These are phyloP conservation scores for Felis catus DNA, from an alignment of 2,113 vertebrate genomes.

Conservation along the genomic window DNA sequence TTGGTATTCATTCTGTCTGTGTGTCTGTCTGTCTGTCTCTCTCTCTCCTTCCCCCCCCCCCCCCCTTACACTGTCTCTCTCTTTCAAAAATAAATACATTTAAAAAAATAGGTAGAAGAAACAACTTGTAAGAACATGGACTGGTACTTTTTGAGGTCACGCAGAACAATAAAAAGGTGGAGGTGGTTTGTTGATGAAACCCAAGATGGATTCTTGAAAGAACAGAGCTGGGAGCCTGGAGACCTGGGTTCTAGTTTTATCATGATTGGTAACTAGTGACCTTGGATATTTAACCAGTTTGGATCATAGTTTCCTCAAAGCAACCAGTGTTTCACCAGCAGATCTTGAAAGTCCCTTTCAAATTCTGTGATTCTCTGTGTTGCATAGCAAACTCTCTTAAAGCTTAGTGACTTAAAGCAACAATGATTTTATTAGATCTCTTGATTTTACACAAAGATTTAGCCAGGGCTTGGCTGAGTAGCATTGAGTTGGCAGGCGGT, in stretches of 20 bases:
- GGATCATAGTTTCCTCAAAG: background rate
- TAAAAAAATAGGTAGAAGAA: background rate
- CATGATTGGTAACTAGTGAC: background rate
- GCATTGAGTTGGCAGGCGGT: background rate
- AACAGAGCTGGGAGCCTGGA: background rate
- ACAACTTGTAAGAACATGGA: background rate
- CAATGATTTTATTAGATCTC: background rate
- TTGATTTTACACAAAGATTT: background rate
- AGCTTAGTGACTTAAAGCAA: background rate
- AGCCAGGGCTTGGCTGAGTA: background rate
- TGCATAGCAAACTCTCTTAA: background rate
- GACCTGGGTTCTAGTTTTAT: background rate
- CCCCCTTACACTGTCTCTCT: too few species aligned
- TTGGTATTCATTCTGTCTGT: too few species aligned
- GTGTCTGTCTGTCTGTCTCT: too few species aligned
- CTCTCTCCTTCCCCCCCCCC: rapidly evolving
- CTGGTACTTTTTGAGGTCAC: background rate
- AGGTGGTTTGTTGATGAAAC: background rate
- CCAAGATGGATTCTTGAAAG: background rate
- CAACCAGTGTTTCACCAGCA: background rate
- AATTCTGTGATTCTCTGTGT: background rate
- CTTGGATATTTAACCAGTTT: background rate
- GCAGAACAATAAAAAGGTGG: background rate
- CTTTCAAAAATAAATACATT: too few species aligned
- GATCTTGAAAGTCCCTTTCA: background rate